A percentile compares a stretch with the other conserved stretches of the same genome.
These are phyloP conservation scores for Turritopsis dohrnii DNA, from an alignment of 30 jellyfish, hydroid and myxozoan genomes.

Conservation along the genomic window DNA sequence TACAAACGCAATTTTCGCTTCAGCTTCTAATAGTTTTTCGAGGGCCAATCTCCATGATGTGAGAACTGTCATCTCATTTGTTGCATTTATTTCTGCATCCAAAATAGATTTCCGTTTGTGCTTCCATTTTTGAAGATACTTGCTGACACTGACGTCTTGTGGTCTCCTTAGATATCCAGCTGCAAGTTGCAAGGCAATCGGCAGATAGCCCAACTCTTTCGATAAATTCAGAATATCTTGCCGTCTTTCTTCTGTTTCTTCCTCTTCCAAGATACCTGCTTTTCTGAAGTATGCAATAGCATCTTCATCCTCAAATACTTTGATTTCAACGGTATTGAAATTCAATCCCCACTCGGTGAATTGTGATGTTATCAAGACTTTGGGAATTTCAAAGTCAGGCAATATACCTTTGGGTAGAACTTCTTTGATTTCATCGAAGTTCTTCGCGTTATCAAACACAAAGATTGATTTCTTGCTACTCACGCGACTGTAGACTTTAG, in stretches of 20 bases:
- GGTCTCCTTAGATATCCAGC: neutral
- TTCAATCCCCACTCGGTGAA: neutral
- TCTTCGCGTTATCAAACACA: neutral
- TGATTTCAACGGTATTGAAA: neutral
- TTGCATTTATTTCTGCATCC: neutral
- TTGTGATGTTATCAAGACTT: neutral
- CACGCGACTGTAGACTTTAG: neutral
- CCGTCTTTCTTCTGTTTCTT: neutral
- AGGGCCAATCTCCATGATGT: neutral
- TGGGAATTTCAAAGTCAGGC: neutral
- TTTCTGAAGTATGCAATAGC: neutral
- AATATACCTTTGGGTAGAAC: neutral
- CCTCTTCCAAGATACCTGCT: neutral
- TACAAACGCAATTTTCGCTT: neutral
- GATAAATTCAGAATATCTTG: neutral
- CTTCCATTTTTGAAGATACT: neutral
- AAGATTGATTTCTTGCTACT: neutral
- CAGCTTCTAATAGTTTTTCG: neutral
- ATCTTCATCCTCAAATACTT: neutral
- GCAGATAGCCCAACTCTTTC: neutral
- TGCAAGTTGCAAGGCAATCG: neutral
- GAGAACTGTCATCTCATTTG: neutral
- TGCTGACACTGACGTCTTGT: neutral
- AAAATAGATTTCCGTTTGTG: neutral
- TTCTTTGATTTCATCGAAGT: neutral